Base-by-base conservation (phyloP, 2,113 vertebrate species). In the Oncorhynchus mykiss region DNA sequence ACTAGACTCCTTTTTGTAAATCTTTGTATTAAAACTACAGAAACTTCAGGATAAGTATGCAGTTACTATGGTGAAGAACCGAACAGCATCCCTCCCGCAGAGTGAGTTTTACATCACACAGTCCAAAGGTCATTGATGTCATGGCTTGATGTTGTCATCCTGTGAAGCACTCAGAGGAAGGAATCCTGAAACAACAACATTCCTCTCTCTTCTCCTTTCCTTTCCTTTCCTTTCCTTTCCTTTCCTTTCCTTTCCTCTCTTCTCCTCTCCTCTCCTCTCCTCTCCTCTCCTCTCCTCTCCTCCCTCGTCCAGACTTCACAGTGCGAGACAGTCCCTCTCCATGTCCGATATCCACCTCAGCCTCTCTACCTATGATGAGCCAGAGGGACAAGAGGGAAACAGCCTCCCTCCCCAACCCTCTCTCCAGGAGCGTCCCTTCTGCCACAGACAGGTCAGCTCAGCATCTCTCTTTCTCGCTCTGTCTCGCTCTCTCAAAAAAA, bases 1-100 rank as follows among this genome's bases (percentile, higher is more conserved):
- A 54, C 14, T 18, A 5, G 51, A 14, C 13, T 54, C 13, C 4
- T 5, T 54, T 54, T 54, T 54, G 49, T 54, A 14, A 16, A 16
- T 54, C 0, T 62, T 62, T 22, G 2, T 18, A 12, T 62, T 62
- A 9, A n/a, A 62, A 62, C n/a, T n/a, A 7, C 88, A 98, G 96
- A 97, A 95, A 92, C 89, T 88, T 74, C 96, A 95, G 85, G 96
- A 98, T 81, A 96, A 93, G 84, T 93, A 91, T 80, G 80, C 81
- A 0, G 72, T 91, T 18, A 34, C 84, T 71, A 65, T 72, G 79
- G 92, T 87, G 78, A 98, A 95, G 91, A 95, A 80, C 90, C 95
- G 92, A 84, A 91, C 92, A 0, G 91, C 95, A 66, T 91, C 93
- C 71, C 92, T 93, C 80, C 91, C 95, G 90, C 93, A 93, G 83